A percentile compares a stretch with the other conserved stretches of the same genome.
Evolutionary conservation across 2,113 vertebrate genomes (phyloP).

Genomic region (Strix aluco): DNA sequence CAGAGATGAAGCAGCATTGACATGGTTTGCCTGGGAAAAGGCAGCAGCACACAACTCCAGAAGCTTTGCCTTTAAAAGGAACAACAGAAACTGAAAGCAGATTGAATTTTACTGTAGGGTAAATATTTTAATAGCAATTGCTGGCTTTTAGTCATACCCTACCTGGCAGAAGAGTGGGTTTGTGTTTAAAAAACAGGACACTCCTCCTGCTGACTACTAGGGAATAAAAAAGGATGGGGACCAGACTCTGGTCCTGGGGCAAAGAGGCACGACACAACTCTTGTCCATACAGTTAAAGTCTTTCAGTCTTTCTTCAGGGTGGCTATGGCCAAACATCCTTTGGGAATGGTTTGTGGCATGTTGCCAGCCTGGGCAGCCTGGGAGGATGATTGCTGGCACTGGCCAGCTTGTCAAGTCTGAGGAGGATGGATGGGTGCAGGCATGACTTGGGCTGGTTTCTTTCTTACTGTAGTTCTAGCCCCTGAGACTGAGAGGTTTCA

Average conservation of each 20-base stretch:
- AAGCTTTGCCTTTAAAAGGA: background rate
- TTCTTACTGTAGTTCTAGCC: background rate
- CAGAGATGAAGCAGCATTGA: background rate
- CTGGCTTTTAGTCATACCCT: background rate
- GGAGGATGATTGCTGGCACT: fast-evolving
- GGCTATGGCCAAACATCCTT: background rate
- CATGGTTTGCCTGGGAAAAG: background rate
- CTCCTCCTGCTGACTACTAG: background rate
- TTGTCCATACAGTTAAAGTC: background rate
- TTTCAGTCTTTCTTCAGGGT: background rate
- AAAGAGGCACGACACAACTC: background rate
- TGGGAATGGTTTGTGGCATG: background rate
- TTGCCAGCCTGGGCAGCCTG: fast-evolving
- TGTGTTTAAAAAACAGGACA: background rate
- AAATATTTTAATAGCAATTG: background rate
- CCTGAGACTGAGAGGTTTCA: background rate
- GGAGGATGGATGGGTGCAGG: background rate
- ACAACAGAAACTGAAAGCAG: background rate
- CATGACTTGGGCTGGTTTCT: background rate
- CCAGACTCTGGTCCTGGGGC: background rate
- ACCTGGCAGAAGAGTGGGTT: background rate
- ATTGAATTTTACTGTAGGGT: background rate
- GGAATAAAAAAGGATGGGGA: background rate
- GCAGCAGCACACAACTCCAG: background rate
- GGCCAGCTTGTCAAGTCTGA: background rate